These are phyloP conservation scores for Trididemnum miniatum DNA, from an alignment of 23 tunicate genomes.

Conservation along the genomic window DNA sequence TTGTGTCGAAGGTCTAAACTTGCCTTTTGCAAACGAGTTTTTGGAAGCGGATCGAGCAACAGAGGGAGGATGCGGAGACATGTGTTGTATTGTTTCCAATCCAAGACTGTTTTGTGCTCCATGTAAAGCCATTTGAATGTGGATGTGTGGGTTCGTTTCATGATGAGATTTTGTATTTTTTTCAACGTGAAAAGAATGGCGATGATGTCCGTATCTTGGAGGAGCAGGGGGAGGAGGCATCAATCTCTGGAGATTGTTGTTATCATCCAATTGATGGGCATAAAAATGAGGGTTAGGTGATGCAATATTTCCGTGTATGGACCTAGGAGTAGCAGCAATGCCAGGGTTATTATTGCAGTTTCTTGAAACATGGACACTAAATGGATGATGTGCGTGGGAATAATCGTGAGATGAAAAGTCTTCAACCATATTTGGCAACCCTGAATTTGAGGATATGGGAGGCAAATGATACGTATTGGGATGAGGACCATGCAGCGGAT, in stretches of 20 bases:
- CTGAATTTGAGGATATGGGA: not conserved
- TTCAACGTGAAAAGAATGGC: not conserved
- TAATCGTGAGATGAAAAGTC: not conserved
- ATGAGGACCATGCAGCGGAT: not conserved
- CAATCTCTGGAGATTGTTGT: slow-evolving; percentile 32
- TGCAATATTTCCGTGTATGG: not conserved
- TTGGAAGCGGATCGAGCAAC: slow-evolving; percentile 18
- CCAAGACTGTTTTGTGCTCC: not conserved
- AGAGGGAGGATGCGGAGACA: slow-evolving; percentile 43
- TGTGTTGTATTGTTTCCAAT: not conserved
- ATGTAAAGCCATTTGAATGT: slow-evolving; percentile 15
- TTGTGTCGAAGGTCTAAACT: too few species aligned
- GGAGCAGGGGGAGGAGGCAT: slow-evolving; percentile 90
- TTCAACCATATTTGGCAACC: not conserved
- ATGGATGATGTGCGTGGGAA: not conserved
- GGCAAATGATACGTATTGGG: not conserved
- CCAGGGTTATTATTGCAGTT: not conserved
- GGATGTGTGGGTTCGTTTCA: slow-evolving; percentile 18
- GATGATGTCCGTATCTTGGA: not conserved
- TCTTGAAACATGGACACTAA: not conserved
- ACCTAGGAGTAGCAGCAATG: too few species aligned
- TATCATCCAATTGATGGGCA: not conserved
- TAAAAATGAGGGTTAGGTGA: not conserved
- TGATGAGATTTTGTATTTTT: not conserved
- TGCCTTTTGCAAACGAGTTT: not conserved